Evolutionary conservation across 2,113 vertebrate genomes (phyloP).

Genomic region (Sporophila hypoxantha): DNA sequence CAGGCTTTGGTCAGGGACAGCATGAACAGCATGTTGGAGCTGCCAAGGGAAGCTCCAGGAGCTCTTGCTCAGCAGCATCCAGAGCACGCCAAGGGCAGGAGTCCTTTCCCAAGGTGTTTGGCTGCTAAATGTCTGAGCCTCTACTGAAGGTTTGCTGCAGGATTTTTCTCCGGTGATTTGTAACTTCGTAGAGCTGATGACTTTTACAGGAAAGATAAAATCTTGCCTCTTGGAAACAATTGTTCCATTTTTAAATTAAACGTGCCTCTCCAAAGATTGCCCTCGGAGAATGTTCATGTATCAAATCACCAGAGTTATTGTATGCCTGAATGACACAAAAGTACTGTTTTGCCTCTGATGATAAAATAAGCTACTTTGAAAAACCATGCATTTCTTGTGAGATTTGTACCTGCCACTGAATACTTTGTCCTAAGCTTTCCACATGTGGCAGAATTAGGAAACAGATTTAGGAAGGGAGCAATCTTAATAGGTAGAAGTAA

Average conservation of each 20-base stretch:
- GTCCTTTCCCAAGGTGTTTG: neutral
- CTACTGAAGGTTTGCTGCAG: rapidly evolving
- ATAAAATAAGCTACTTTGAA: neutral
- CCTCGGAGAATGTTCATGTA: neutral
- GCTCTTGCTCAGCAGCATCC: neutral
- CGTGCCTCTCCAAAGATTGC: neutral
- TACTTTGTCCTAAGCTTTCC: neutral
- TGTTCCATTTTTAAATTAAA: neutral
- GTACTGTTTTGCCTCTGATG: neutral
- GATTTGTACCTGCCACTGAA: neutral
- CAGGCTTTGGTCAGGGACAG: neutral
- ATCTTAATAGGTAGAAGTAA: neutral
- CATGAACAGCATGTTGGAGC: rapidly evolving
- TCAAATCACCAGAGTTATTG: neutral
- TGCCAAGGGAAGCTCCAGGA: neutral
- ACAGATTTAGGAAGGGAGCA: neutral
- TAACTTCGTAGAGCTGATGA: neutral
- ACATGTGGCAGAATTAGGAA: neutral
- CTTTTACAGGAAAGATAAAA: slow-evolving; percentile 33
- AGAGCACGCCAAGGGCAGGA: neutral
- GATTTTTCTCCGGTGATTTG: neutral
- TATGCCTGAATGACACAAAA: neutral
- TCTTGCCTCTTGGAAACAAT: neutral
- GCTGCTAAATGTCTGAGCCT: neutral
- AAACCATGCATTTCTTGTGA: neutral